phyloP scores from a whole-genome alignment of 2,888 invertebrate genomes.

The Drosophila mercatorum region DNA sequence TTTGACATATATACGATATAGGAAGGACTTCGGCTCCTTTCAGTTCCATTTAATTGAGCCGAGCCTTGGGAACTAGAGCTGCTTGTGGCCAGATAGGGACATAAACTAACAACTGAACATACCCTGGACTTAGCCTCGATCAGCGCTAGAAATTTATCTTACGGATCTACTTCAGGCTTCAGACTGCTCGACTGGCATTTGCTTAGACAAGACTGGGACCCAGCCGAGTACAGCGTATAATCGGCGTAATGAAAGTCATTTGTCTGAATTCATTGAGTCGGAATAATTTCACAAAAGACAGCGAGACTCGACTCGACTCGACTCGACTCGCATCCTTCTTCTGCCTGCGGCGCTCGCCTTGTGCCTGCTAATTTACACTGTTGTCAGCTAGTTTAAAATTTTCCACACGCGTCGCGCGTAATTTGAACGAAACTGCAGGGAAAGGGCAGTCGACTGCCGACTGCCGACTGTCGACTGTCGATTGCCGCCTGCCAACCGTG shows the following conservation, averaged over 20 bases:
- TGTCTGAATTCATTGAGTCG: conserved; percentile 62
- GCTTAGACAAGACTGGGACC: background rate
- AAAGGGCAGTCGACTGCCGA: conserved; percentile 6
- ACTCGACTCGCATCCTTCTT: conserved; percentile 3
- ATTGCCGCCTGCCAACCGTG: conserved; percentile 7
- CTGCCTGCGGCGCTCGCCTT: conserved; percentile 26
- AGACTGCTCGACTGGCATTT: background rate
- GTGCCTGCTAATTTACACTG: conserved; percentile 32
- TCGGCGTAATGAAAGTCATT: conserved; percentile 63
- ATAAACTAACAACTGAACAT: background rate
- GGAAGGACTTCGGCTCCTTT: background rate
- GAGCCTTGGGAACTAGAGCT: background rate
- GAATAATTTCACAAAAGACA: conserved; percentile 55
- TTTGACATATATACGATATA: background rate
- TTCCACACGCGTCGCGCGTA: conserved; percentile 42
- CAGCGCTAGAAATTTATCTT: background rate
- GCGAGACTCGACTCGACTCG: background rate
- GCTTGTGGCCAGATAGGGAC: background rate
- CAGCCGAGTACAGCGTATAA: conserved; percentile 5
- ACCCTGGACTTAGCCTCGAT: background rate
- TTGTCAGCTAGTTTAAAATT: conserved; percentile 46
- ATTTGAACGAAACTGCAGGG: conserved; percentile 28
- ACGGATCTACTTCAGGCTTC: background rate
- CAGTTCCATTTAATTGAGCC: background rate
- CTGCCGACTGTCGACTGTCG: background rate